These are phyloP conservation scores for Parambassis ranga DNA, from an alignment of 2,797 vertebrate genomes.

Conservation along the genomic window DNA sequence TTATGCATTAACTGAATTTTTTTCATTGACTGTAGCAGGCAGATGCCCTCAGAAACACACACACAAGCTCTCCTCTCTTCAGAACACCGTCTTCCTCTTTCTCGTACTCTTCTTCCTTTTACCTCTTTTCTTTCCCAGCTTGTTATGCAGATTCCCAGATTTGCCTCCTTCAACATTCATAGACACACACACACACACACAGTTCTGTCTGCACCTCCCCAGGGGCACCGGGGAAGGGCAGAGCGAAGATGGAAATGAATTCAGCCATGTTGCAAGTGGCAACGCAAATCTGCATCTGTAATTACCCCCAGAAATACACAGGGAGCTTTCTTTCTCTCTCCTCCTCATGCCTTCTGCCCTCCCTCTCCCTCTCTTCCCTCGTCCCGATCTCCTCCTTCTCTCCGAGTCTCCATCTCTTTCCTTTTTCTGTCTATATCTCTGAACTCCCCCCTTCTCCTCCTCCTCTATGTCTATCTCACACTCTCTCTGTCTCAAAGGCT, in stretches of 20 bases:
- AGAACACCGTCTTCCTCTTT: conserved; percentile 36
- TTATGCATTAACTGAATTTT: conserved; percentile 6
- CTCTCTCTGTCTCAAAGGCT: conserved; percentile 80
- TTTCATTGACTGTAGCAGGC: conserved; percentile 23
- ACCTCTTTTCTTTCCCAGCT: conserved; percentile 65
- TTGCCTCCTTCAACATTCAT: conserved; percentile 65
- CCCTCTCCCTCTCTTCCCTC: conserved; percentile 58
- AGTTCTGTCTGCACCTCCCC: conserved; percentile 75
- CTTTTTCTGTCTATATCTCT: conserved; percentile 63
- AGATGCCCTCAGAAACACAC: background rate
- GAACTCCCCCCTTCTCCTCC: conserved; percentile 68
- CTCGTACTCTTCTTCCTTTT: conserved; percentile 39
- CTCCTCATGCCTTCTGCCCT: conserved; percentile 62
- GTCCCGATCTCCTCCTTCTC: conserved; percentile 55
- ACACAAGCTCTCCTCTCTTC: conserved; percentile 7
- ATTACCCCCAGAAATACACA: conserved; percentile 84
- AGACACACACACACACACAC: conserved; percentile 27
- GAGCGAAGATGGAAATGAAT: conserved; percentile 85
- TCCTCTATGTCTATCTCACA: conserved; percentile 69
- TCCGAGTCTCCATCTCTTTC: conserved; percentile 52
- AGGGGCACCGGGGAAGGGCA: conserved; percentile 81
- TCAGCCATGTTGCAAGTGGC: conserved; percentile 87
- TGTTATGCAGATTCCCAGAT: conserved; percentile 81
- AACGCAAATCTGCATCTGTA: conserved; percentile 87
- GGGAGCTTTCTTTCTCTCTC: conserved; percentile 63